Base-by-base conservation (phyloP, 1,140 invertebrate genomes). In the Chrysomallon squamiferum region DNA sequence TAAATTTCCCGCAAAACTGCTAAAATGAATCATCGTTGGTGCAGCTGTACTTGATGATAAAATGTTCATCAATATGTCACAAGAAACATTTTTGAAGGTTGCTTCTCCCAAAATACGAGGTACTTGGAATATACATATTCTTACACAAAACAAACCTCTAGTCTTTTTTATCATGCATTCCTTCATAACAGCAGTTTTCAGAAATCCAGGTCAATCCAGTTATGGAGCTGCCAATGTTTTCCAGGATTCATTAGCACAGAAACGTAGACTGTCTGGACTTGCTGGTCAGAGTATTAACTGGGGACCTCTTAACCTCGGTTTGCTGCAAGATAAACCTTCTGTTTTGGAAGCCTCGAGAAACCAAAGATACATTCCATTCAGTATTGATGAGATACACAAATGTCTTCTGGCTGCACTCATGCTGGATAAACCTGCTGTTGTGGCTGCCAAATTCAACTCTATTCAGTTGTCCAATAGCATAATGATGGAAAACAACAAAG, bases 131-230 rank as follows among this genome's bases (percentile, higher is more conserved):
- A 60, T 80, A 13, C 78, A 80, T 49, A 11, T 70, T 5, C 43
- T 70, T 1, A 74, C 76, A 0, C 32, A 68, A 30, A 35, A 74
- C 18, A 33, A 72, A 27, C 50, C 47, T 7, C 65, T 78, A 18
- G 76, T 75, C 59, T 78, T 67, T 52, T 78, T 78, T 62, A 70
- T 78, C 5, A 38, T 78, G 67, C 74, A 76, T 47, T 78, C 76
- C 6, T 78, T 73, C 18, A 64, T 76, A 6, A 68, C 68, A 22
- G 67, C 73, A 7, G 50, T 73, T 15, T 52, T 76, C 25, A 73
- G 76, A 13, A 78, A 78, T 47, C 47, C 58, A 11, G 76, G 76
- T 13, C 76, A 78, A 45, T 62, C 67, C 2, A 75, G 69, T 45
- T 78, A 78, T 63, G 72, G 68, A 13, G 75, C 76, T 13, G 73